phyloP scores from a whole-genome alignment of 2,113 vertebrate genomes.

The Desmodus rotundus region DNA sequence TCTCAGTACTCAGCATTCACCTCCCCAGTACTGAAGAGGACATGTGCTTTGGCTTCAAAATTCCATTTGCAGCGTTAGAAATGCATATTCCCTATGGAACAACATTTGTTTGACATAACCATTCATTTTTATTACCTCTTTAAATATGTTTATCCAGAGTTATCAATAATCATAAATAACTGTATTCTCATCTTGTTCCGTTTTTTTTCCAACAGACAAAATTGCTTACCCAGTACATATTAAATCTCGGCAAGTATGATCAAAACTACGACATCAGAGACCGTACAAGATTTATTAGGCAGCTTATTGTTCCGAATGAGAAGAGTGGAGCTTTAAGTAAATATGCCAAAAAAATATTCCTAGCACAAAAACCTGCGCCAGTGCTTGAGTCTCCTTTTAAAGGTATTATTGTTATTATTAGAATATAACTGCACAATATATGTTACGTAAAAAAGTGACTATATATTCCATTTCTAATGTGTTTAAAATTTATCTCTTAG shows the following conservation, averaged over 20 bases:
- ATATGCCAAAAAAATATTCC: constrained; percentile 96
- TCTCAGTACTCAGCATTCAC: constrained; percentile 89
- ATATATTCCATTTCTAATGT: constrained; percentile 53
- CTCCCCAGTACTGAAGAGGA: constrained; percentile 86
- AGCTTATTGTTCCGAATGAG: constrained; percentile 98
- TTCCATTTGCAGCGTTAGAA: constrained; percentile 92
- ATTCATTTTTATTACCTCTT: constrained; percentile 95
- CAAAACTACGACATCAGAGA: constrained; percentile 99
- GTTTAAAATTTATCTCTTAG: constrained; percentile 66
- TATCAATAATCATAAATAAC: constrained; percentile 99
- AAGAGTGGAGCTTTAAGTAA: constrained; percentile 95
- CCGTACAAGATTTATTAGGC: constrained; percentile 97
- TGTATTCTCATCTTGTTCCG: constrained; percentile 82
- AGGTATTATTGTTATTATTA: constrained; percentile 85
- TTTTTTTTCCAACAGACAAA: constrained; percentile 89
- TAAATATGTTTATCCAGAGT: constrained; percentile 97
- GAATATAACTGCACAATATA: constrained; percentile 61
- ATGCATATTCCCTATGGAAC: constrained; percentile 89
- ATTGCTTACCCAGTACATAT: constrained; percentile 98
- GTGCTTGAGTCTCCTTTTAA: constrained; percentile 96
- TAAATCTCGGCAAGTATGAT: constrained; percentile 98
- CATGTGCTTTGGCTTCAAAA: constrained; percentile 87
- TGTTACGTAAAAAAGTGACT: constrained; percentile 62
- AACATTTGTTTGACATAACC: constrained; percentile 92
- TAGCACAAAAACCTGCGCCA: constrained; percentile 95